phyloP scores from a whole-genome alignment of 2,888 invertebrate genomes.

The Crematogaster levior region DNA sequence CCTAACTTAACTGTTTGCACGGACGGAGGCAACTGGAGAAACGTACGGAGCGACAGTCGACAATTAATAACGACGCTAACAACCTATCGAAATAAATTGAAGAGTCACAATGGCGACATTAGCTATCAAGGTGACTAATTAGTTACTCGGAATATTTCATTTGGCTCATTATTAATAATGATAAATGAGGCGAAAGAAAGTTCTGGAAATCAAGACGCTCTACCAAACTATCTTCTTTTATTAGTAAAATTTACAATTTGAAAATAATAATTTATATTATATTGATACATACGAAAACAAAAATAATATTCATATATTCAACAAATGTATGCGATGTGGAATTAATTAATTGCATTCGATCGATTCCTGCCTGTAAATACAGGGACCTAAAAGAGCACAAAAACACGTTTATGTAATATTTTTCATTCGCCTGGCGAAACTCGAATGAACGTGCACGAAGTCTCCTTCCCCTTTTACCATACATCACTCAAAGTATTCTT shows the following conservation, averaged over 20 bases:
- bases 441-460: background rate
- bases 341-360: constrained; percentile 16
- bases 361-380: background rate
- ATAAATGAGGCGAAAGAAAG: constrained; percentile 23
- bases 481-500: constrained; percentile 24
- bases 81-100: constrained; percentile 55
- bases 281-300: background rate
- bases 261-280: background rate
- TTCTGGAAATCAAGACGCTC: constrained; percentile 11
- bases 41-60: constrained; percentile 55
- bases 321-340: background rate
- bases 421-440: background rate
- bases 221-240: background rate
- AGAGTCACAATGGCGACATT: constrained; percentile 36
- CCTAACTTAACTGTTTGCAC: constrained; percentile 56
- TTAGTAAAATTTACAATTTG: background rate
- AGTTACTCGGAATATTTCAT: constrained; percentile 34
- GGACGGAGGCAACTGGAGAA: constrained; percentile 48
- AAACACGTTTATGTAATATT: constrained; percentile 14
- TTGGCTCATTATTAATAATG: constrained; percentile 24
- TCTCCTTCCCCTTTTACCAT: background rate
- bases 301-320: background rate
- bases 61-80: constrained; percentile 56
- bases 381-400: background rate
- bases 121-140: constrained; percentile 49